Base-by-base conservation (phyloP, 2,888 invertebrate genomes). In the Baronia brevicornis region DNA sequence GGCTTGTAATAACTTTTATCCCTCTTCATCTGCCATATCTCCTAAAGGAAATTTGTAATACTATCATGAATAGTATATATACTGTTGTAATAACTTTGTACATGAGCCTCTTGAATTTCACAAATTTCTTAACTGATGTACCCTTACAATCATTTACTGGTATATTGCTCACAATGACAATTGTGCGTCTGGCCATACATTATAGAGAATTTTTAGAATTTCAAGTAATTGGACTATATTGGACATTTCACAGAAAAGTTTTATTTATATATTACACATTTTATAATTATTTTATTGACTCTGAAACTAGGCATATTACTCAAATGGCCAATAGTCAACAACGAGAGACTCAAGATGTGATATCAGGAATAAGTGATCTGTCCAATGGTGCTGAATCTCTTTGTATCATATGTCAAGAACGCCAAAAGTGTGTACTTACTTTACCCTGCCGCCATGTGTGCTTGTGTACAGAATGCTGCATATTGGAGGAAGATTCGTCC, bases 371-470 rank as follows among this genome's bases (percentile, higher is more conserved):
- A 2, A 41, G 54, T 39, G 60, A 58, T 46, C 55, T 41, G 4
- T 35, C 36, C 4, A 60, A 58, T 51, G 52, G 55, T 38, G 58
- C 66, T 5, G 85, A 86, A 49, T 60, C 70, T 20, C 54, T 75
- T 6, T 87, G 87, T 66, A 75, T 87, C 7, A 80, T 87, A 41
- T 87, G 87, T 41, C 84, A 86, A 46, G 87, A 87, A 45, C 56
- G 79, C 3, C 73, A 75, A 38, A 87, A 86, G 56, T 86, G 86
- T 71, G 82, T 87, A 7, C 55, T 87, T 20, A 75, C 86, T 22
- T 51, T 87, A 32, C 87, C 87, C 1, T 87, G 87, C 46, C 71
- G 84, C 8, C 87, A 87, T 66, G 70, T 87, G 9, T 87, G 87
- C 44, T 56, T 87, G 18, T 87, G 87, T 48, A 62, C 62, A 14